These are phyloP conservation scores for Grus americana DNA, from an alignment of 2,113 vertebrate species.

Conservation along the genomic window DNA sequence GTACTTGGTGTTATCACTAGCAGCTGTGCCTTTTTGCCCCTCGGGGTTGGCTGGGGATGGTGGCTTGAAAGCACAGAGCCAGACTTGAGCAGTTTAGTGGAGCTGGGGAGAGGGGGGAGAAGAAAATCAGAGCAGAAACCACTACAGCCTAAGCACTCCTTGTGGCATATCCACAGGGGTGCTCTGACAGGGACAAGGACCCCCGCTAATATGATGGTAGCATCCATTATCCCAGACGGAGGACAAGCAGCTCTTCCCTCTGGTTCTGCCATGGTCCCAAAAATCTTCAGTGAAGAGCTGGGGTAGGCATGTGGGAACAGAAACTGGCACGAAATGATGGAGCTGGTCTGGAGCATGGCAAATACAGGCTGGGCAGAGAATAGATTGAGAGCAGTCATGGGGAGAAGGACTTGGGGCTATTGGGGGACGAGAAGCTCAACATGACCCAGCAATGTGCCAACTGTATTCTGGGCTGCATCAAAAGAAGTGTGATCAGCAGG, in stretches of 20 bases:
- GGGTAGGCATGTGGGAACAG: not conserved
- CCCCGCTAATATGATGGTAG: not conserved
- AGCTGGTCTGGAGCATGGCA: not conserved
- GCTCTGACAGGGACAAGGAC: not conserved
- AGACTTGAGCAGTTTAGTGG: not conserved
- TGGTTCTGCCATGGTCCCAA: not conserved
- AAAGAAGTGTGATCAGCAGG: too few species aligned
- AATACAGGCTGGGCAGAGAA: too few species aligned
- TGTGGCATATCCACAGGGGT: not conserved
- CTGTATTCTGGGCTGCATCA: too few species aligned
- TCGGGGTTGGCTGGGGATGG: not conserved
- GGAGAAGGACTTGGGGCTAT: too few species aligned
- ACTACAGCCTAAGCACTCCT: not conserved
- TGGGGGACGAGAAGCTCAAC: too few species aligned
- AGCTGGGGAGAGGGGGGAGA: not conserved
- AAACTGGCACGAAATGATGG: accelerated
- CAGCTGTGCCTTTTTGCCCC: not conserved
- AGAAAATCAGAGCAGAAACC: not conserved
- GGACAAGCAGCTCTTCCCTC: not conserved
- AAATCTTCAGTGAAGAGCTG: not conserved
- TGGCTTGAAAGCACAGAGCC: not conserved
- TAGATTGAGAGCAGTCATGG: too few species aligned
- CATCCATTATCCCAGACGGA: accelerated
- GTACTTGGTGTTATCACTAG: not conserved
- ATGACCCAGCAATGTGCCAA: too few species aligned